Conservation (phyloP, 2,113 vertebrate genomes). For the Epinephelus cyanopodus region DNA sequence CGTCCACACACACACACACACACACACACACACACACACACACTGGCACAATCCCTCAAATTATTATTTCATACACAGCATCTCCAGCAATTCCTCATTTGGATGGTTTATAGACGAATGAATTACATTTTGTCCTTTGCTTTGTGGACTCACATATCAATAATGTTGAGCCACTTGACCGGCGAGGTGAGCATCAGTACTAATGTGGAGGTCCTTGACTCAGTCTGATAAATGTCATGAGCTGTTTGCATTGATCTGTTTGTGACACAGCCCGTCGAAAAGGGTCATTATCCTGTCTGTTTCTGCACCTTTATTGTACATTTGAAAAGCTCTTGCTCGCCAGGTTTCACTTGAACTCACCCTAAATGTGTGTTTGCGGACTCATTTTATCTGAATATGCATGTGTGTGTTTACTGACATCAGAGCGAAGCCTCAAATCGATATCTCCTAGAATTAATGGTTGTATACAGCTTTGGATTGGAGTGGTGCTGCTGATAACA, state of each 20-base stretch:
- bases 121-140: slow-evolving; percentile 48
- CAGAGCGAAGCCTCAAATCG: slow-evolving; percentile 7
- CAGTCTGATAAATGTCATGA: slow-evolving; percentile 77
- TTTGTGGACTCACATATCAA: slow-evolving; percentile 62
- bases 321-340: slow-evolving; percentile 26
- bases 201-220: slow-evolving; percentile 75
- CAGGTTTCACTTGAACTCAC: slow-evolving; percentile 6
- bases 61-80: slow-evolving; percentile 19
- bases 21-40: neutral
- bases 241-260: slow-evolving; percentile 76
- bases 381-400: slow-evolving; percentile 13
- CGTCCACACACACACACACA: neutral
- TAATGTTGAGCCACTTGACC: slow-evolving; percentile 68
- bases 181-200: slow-evolving; percentile 46
- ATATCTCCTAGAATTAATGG: slow-evolving; percentile 3
- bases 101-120: slow-evolving; percentile 29
- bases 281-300: slow-evolving; percentile 48
- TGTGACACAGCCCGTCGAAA: slow-evolving; percentile 54
- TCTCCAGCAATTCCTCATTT: slow-evolving; percentile 17
- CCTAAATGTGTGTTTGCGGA: neutral
- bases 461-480: slow-evolving; percentile 1
- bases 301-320: slow-evolving; percentile 24
- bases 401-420: neutral
- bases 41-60: slow-evolving; percentile 3
- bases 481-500: neutral